Conservation (phyloP, 1,140 invertebrate genomes). For the Lucilia sericata region DNA sequence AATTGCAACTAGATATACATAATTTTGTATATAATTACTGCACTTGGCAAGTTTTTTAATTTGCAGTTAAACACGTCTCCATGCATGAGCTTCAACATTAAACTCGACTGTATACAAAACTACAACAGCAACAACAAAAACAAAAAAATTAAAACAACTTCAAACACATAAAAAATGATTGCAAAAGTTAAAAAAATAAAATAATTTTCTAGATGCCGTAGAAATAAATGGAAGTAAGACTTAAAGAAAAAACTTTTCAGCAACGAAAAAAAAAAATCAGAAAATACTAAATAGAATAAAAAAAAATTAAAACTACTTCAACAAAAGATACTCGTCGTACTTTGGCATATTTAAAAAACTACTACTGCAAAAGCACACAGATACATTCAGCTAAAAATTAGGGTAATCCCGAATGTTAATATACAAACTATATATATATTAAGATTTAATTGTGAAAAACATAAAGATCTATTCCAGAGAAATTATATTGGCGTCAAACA, state of each 20-base stretch:
- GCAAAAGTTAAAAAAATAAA: background rate
- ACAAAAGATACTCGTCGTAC: background rate
- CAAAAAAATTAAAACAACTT: background rate
- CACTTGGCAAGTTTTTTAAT: background rate
- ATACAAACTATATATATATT: too few relatives aligned
- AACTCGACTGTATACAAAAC: background rate
- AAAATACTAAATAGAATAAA: background rate
- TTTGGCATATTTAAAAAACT: background rate
- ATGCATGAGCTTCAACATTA: background rate
- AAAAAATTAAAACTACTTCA: background rate
- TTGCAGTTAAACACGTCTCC: conserved; percentile 3
- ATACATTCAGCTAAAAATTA: too few relatives aligned
- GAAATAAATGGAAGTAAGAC: background rate
- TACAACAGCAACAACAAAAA: background rate
- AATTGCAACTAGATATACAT: background rate
- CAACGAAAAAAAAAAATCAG: background rate
- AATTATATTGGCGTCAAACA: too few relatives aligned
- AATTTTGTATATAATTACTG: background rate
- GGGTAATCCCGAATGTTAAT: too few relatives aligned
- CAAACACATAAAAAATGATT: background rate
- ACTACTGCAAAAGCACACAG: too few relatives aligned
- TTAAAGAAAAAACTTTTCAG: background rate
- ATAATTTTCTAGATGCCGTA: background rate
- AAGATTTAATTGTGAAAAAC: too few relatives aligned
- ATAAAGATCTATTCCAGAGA: too few relatives aligned